A percentile compares a stretch with the other conserved stretches of the same genome.
These are phyloP conservation scores for Melinopterus prodromus DNA, from an alignment of 2,888 invertebrate genomes.

Conservation along the genomic window DNA sequence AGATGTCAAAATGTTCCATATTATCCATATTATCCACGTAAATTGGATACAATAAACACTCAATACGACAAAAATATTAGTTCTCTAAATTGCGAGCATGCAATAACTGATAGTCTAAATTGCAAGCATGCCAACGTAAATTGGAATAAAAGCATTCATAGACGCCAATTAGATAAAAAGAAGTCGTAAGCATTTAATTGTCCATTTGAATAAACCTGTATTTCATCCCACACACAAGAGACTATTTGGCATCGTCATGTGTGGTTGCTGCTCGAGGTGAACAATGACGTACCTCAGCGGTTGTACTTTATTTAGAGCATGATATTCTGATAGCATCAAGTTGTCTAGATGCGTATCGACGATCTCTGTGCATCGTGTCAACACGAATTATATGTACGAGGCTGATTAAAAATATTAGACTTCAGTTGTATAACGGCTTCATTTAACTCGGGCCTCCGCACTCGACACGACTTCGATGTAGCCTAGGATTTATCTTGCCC, in stretches of 20 bases:
- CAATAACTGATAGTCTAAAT: no score
- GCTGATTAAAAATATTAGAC: slow-evolving; percentile 21
- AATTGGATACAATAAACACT: no score
- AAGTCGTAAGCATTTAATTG: not conserved
- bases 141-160: no score
- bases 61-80: no score
- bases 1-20: no score
- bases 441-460: slow-evolving; percentile 4
- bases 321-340: not conserved
- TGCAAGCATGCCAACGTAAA: no score
- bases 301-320: not conserved
- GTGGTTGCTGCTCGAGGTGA: not conserved
- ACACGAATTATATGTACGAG: slow-evolving; percentile 21
- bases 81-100: no score
- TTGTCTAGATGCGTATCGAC: not conserved
- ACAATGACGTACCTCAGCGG: not conserved
- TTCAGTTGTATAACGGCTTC: slow-evolving; percentile 14
- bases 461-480: not conserved
- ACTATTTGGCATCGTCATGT: not conserved
- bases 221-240: not conserved
- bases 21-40: no score
- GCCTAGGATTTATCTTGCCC: not conserved
- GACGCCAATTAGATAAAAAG: not conserved
- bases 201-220: not conserved
- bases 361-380: slow-evolving; percentile 14